Conservation (phyloP, 2,797 vertebrate genomes). For the Danio albolineatus region DNA sequence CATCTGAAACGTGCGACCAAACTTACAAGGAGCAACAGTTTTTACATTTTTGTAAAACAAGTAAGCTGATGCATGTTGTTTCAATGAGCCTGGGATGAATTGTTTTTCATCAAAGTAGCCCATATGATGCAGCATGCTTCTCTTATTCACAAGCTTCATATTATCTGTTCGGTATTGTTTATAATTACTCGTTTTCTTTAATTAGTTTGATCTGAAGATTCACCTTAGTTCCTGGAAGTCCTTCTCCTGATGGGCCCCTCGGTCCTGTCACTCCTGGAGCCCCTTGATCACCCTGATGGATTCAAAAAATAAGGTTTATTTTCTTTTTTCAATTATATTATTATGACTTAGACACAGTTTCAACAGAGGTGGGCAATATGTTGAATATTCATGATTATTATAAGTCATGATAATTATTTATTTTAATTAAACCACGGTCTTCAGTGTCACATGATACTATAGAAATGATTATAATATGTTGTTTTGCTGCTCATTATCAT, state of each 20-base stretch:
- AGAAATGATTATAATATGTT: too few relatives aligned
- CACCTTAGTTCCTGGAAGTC: constrained; percentile 88
- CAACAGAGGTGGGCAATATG: not conserved
- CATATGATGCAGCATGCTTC: not conserved
- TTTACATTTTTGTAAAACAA: too few relatives aligned
- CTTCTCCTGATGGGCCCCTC: constrained; percentile 87
- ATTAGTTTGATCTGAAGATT: constrained; percentile 8
- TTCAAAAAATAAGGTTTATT: constrained; percentile 30
- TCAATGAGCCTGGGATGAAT: too few relatives aligned
- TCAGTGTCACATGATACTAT: too few relatives aligned
- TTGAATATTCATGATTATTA: not conserved
- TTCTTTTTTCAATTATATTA: not conserved
- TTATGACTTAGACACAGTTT: not conserved
- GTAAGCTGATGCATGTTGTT: too few relatives aligned
- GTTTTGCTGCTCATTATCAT: too few relatives aligned
- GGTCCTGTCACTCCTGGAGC: constrained; percentile 88
- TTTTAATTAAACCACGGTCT: too few relatives aligned
- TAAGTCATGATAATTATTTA: not conserved
- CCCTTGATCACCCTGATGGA: constrained; percentile 86
- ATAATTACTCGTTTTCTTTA: not conserved
- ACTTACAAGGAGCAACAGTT: too few relatives aligned
- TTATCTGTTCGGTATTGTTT: not conserved
- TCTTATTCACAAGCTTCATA: not conserved
- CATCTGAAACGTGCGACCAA: too few relatives aligned
- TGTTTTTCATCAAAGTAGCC: too few relatives aligned